Conservation (phyloP, 37 sponge, comb jelly and placozoan species). For the Chondrosia reniformis region DNA sequence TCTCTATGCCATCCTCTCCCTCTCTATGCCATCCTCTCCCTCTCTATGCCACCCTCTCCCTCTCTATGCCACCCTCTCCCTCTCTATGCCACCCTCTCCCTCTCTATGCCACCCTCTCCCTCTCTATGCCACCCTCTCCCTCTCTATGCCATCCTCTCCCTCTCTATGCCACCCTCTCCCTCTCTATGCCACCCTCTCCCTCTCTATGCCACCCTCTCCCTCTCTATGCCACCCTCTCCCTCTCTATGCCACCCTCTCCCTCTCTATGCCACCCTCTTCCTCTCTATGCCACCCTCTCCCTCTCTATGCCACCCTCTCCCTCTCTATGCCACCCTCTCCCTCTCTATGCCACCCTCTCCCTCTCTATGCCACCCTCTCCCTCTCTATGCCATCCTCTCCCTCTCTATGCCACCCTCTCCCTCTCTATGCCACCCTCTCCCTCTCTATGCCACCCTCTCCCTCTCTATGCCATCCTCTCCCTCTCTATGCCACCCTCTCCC, state of each 20-base stretch:
- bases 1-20: neutral
- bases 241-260: neutral
- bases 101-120: neutral
- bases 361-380: neutral
- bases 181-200: neutral
- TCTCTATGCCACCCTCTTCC: neutral
- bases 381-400: neutral
- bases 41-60: neutral
- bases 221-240: neutral
- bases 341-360: neutral
- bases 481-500: neutral
- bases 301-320: too few relatives aligned
- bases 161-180: constrained; percentile 1
- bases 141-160: neutral
- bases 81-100: neutral
- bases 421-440: neutral
- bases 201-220: neutral
- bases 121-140: neutral
- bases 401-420: neutral
- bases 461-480: neutral
- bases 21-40: neutral
- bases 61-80: neutral
- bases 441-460: constrained; percentile 1
- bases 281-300: too few relatives aligned
- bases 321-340: neutral